These are phyloP conservation scores for Kryptopterus vitreolus DNA, from an alignment of 2,797 vertebrate genomes.

Conservation along the genomic window DNA sequence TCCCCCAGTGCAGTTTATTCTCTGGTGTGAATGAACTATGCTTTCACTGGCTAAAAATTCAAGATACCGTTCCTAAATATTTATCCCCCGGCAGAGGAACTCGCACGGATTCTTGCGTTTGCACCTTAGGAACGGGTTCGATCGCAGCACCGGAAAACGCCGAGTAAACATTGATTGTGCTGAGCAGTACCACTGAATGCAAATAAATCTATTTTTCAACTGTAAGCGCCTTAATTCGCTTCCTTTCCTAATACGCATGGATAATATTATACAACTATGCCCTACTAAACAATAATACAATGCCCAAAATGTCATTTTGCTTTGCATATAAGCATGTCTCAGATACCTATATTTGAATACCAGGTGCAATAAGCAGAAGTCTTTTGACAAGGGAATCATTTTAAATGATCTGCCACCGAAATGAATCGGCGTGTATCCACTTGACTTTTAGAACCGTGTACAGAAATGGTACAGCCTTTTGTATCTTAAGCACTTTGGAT, in stretches of 20 bases:
- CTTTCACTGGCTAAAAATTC: conserved; percentile 5
- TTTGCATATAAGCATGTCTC: too few relatives aligned
- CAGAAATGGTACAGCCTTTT: background rate
- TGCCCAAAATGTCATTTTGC: background rate
- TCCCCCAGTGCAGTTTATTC: conserved; percentile 13
- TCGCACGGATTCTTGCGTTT: background rate
- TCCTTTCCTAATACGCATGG: background rate
- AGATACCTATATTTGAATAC: background rate
- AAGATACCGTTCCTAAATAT: background rate
- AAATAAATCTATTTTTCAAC: conserved; percentile 45
- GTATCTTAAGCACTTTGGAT: background rate
- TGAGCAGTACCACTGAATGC: background rate
- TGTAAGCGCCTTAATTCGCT: background rate
- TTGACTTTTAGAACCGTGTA: background rate
- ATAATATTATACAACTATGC: too few relatives aligned
- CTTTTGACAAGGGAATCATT: background rate
- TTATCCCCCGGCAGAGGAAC: background rate
- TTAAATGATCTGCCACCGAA: background rate
- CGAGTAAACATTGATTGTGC: background rate
- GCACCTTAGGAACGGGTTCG: background rate
- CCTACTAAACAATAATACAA: background rate
- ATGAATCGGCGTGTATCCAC: background rate
- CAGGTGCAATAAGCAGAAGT: background rate
- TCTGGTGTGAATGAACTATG: background rate
- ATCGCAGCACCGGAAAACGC: background rate